A percentile compares a stretch with the other conserved stretches of the same genome.
These are phyloP conservation scores for Trypoxylus dichotomus DNA, from an alignment of 1,140 invertebrate genomes.

Conservation along the genomic window DNA sequence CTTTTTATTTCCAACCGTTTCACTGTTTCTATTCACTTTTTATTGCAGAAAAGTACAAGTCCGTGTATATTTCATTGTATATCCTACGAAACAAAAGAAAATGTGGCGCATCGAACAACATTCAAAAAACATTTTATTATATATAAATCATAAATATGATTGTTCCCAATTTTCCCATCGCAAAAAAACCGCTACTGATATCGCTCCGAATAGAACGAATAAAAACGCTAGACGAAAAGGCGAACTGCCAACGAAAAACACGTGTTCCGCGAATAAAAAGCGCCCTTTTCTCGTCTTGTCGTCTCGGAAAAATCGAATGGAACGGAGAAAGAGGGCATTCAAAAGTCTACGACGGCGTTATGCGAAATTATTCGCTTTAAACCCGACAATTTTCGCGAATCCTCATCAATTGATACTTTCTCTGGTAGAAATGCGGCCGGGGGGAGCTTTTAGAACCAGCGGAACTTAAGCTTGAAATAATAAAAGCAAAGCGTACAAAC, in stretches of 20 bases:
- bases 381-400: not conserved
- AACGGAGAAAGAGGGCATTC: not conserved
- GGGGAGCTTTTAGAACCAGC: not conserved
- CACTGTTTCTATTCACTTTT: not conserved
- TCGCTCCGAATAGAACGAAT: not conserved
- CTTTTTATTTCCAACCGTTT: not conserved
- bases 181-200: not conserved
- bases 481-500: not conserved
- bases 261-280: not conserved
- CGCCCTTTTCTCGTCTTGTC: not conserved
- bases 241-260: not conserved
- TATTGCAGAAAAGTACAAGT: not conserved
- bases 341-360: not conserved
- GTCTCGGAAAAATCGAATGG: not conserved
- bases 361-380: not conserved
- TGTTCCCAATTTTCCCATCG: not conserved
- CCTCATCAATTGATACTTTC: not conserved
- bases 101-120: not conserved
- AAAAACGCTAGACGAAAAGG: not conserved
- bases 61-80: not conserved
- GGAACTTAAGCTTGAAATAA: not conserved
- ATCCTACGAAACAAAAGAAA: not conserved
- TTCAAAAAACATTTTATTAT: slow-evolving; percentile 8
- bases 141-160: slow-evolving; percentile 4
- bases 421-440: not conserved